These are phyloP conservation scores for Metalampra italica DNA, from an alignment of 2,888 invertebrate genomes.

Conservation along the genomic window DNA sequence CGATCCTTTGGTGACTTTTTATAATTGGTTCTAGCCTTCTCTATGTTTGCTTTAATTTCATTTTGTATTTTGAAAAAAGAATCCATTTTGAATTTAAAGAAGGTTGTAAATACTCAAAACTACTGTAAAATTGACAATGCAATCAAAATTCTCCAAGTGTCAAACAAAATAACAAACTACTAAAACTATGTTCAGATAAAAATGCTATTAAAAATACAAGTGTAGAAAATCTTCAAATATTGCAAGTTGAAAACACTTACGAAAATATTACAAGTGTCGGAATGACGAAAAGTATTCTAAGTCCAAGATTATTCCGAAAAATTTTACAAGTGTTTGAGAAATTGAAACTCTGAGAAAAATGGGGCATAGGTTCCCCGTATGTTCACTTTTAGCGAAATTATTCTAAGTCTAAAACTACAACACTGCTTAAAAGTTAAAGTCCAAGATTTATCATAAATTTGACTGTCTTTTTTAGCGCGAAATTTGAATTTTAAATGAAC, in stretches of 20 bases:
- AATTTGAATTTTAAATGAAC: not conserved
- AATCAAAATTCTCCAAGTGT: no score
- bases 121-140: no score
- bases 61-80: no score
- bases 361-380: conserved; percentile 8
- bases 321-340: not conserved
- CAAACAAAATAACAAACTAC: no score
- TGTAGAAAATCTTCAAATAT: not conserved
- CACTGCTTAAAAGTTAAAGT: not conserved
- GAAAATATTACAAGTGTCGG: not conserved
- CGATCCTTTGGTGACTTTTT: no score
- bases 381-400: conserved; percentile 4
- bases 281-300: not conserved
- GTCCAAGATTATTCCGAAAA: not conserved
- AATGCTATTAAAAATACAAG: not conserved
- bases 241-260: not conserved
- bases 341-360: not conserved
- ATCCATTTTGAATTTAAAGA: no score
- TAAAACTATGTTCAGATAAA: not conserved
- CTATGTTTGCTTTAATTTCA: no score
- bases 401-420: conserved; percentile 3
- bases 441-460: not conserved
- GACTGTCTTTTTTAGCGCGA: not conserved
- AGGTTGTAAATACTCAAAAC: no score
- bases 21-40: no score